A percentile compares a stretch with the other conserved stretches of the same genome.
phyloP scores from a whole-genome alignment of 2,113 vertebrate species.

The Dipodomys stephensi region DNA sequence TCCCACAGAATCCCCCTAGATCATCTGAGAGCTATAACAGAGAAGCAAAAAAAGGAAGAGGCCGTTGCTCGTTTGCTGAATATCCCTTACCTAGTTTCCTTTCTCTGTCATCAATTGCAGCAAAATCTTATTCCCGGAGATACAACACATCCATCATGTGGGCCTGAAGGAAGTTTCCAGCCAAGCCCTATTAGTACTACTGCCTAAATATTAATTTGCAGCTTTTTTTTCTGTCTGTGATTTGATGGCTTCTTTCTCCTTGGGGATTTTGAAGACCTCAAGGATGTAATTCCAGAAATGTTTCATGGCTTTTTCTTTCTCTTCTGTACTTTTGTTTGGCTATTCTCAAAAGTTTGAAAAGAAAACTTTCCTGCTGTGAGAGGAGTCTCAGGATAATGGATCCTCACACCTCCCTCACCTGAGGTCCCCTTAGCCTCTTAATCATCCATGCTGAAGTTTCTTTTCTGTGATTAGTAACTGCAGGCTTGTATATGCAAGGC shows the following conservation, averaged over 20 bases:
- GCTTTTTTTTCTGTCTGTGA: slow-evolving; percentile 19
- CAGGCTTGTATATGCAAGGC: neutral
- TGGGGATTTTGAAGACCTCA: slow-evolving; percentile 18
- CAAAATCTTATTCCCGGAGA: slow-evolving; percentile 41
- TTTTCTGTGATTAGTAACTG: neutral
- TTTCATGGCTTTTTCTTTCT: neutral
- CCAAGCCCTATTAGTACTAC: neutral
- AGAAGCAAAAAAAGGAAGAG: neutral
- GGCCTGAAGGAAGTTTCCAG: slow-evolving; percentile 26
- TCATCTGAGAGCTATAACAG: neutral
- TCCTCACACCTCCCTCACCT: neutral
- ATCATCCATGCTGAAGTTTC: neutral
- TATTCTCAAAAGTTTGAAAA: neutral
- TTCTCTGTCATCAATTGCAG: neutral
- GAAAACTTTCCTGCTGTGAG: neutral
- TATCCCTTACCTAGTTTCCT: neutral
- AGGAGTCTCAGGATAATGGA: neutral
- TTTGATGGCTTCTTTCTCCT: slow-evolving; percentile 6
- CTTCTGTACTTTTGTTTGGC: neutral
- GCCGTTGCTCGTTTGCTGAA: neutral
- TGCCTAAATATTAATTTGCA: slow-evolving; percentile 49
- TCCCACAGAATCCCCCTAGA: neutral
- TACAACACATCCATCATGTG: neutral
- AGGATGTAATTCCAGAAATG: slow-evolving; percentile 29
- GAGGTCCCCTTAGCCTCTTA: too few species aligned